These are phyloP conservation scores for Tillus elongatus DNA, from an alignment of 2,888 invertebrate genomes.

Conservation along the genomic window DNA sequence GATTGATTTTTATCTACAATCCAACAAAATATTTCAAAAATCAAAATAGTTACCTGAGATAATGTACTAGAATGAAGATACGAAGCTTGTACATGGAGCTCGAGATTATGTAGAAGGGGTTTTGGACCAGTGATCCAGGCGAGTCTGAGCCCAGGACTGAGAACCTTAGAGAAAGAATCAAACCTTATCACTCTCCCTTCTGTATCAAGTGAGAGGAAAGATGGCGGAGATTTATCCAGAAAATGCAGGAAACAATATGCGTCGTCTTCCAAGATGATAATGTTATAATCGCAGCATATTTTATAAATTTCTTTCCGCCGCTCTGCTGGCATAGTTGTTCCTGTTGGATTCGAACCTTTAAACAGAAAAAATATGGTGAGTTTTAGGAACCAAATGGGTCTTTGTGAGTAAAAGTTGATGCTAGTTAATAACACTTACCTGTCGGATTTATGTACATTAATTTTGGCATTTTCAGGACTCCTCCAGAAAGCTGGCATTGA, in stretches of 20 bases:
- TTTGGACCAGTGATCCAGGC: slow-evolving; percentile 67
- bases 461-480: slow-evolving; percentile 53
- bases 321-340: slow-evolving; percentile 55
- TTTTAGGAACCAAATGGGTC: not conserved
- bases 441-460: slow-evolving; percentile 67
- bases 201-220: slow-evolving; percentile 64
- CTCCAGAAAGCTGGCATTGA: slow-evolving; percentile 37
- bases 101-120: slow-evolving; percentile 52
- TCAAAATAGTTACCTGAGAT: slow-evolving; percentile 57
- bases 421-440: too few relatives aligned
- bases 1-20: too few relatives aligned
- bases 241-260: slow-evolving; percentile 74
- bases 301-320: slow-evolving; percentile 62
- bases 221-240: slow-evolving; percentile 50
- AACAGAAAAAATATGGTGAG: not conserved
- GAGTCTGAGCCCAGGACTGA: slow-evolving; percentile 61
- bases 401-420: too few relatives aligned
- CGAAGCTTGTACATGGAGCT: slow-evolving; percentile 63
- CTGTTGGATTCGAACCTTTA: slow-evolving; percentile 64
- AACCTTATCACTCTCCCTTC: slow-evolving; percentile 68
- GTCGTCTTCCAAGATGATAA: slow-evolving; percentile 73
- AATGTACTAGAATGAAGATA: slow-evolving; percentile 55
- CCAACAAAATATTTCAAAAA: too few relatives aligned
- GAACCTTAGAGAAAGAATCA: slow-evolving; percentile 69
- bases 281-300: slow-evolving; percentile 65